Evolutionary conservation across 2,797 vertebrate species (phyloP), one percentile per base, ranked within the genome.

Genomic region (Molossus alvarezi): DNA sequence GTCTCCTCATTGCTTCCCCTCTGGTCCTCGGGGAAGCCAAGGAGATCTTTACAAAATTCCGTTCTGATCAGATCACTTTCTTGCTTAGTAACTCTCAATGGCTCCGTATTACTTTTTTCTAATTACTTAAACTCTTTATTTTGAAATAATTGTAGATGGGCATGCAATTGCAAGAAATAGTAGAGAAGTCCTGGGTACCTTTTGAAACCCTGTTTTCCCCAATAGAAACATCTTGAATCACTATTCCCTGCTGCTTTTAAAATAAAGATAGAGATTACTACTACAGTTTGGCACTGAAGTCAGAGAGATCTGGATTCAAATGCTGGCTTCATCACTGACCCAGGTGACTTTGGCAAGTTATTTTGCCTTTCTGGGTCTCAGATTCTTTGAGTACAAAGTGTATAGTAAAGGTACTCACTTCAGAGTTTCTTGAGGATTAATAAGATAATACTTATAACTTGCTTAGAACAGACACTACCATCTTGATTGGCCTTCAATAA

Each of bases 231-330:
- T 58, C 69, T 33, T 73, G 48, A 73, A 48, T 48, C 53, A 58
- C 18, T 71, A 45, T 57, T 90, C n/a, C 73, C 45, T 88, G 73
- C 45, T 62, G 33, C 65, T 57, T 94, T 95, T 37, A 58, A 86
- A 77, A 88, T 85, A 62, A 88, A 91, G 60, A 29, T 29, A 18
- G 33, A 64, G 51, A 51, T 76, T 37, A 41, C 4, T 48, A 33
- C 51, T 88, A 5, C 48, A 9, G 33, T 45, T 88, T 67, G 14
- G 27, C n/a, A 53, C 57, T 81, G 60, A 27, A 87, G 25, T 81
- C 48, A 92, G 67, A 55, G 57, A 93, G 53, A 64, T 57, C 20
- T 6, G 14, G 20, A 53, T 87, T 92, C 86, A 88, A 55, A 92
- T 73, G 13, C 55, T 45, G 14, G 1, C 57, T 89, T 67, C 9